Percentiles rank a stretch among this genome's conserved stretches.
phyloP scores from a whole-genome alignment of 2,113 vertebrate genomes.

The Eublepharis macularius region DNA sequence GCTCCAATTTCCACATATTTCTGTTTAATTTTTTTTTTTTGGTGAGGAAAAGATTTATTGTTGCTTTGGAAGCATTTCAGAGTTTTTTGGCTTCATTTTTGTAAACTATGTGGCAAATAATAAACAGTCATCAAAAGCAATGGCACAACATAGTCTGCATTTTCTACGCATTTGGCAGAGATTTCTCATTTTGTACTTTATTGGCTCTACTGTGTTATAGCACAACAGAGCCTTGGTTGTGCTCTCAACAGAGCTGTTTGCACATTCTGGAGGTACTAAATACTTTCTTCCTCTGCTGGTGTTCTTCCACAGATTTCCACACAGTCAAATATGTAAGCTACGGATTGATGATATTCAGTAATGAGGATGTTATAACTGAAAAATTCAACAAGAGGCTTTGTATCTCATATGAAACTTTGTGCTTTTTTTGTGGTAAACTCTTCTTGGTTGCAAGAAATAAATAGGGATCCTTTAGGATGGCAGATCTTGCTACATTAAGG shows the following conservation, averaged over 20 bases:
- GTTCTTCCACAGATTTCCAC: constrained; percentile 56
- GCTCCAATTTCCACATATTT: not conserved
- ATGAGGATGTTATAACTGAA: constrained; percentile 18
- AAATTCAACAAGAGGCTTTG: constrained; percentile 51
- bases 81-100: constrained; percentile 42
- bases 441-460: not conserved
- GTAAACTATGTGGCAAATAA: constrained; percentile 45
- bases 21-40: not conserved
- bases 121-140: constrained; percentile 59
- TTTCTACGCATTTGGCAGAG: constrained; percentile 64
- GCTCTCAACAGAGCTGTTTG: constrained; percentile 66
- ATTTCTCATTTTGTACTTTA: constrained; percentile 72
- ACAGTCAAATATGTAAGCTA: constrained; percentile 53
- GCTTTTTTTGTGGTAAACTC: constrained; percentile 51
- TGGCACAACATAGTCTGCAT: constrained; percentile 52
- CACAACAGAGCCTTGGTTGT: constrained; percentile 67
- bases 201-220: constrained; percentile 68
- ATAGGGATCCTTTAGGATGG: not conserved
- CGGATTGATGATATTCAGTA: constrained; percentile 38
- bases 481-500: not conserved
- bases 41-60: constrained; percentile 12
- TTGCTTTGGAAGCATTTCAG: constrained; percentile 39
- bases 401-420: constrained; percentile 27
- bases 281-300: constrained; percentile 53
- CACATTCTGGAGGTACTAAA: constrained; percentile 41